Evolutionary conservation across 2,888 invertebrate genomes (phyloP), one percentile per base, ranked within the genome.

Genomic region (Platycheirus albimanus): DNA sequence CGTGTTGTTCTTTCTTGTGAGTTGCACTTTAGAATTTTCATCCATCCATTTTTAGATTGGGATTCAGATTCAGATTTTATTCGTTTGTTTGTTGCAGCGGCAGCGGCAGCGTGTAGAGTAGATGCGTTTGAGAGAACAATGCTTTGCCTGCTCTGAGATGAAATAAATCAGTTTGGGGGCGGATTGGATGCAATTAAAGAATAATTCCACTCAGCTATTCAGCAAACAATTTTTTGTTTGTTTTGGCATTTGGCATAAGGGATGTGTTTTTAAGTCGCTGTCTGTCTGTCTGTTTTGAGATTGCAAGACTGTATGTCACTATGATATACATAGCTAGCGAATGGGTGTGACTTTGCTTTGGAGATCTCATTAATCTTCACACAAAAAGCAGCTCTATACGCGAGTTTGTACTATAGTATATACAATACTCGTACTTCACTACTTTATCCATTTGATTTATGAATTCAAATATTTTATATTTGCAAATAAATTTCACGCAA

Each of bases 381-480:
- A 20, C 41, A 71, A 52, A 52, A 33, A 52, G 13, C 41, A 43
- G 24, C 24, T 15, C 47, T 8, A 28, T 38, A 52, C n/a, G n/a
- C n/a, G n/a, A n/a, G n/a, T n/a, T n/a, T n/a, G n/a, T n/a, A n/a
- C n/a, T n/a, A n/a, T n/a, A n/a, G n/a, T n/a, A n/a, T n/a, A n/a
- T n/a, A n/a, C n/a, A n/a, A n/a, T n/a, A n/a, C n/a, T n/a, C n/a
- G n/a, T 24, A 15, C 36, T 24, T 56, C 56, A 41, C 64, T 70
- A 64, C 76, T 76, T 76, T 47, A 71, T 58, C 76, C 64, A 66
- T 63, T 83, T 83, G 83, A 83, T 83, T 83, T 83, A 83, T 83
- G 77, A 72, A 64, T 64, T 71, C 72, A 72, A 83, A 77, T 83
- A 78, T 77, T 83, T 77, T 72, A 77, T 77, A 69, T 77, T 83